Percentiles rank a stretch among this genome's conserved stretches.
Evolutionary conservation across 2,113 vertebrate species (phyloP).

Genomic region (Pica pica): DNA sequence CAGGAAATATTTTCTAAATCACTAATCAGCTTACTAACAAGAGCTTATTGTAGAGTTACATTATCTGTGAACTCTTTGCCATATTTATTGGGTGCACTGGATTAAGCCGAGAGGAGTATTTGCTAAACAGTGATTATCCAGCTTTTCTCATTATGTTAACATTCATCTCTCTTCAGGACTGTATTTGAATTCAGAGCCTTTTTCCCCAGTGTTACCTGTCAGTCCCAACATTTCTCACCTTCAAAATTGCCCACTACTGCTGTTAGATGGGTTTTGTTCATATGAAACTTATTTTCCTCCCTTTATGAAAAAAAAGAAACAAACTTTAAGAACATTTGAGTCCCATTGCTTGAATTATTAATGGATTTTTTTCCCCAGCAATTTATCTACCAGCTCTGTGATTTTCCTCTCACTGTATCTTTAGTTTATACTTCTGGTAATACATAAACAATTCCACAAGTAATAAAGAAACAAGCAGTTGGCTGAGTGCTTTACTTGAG

Average conservation of each 20-base stretch:
- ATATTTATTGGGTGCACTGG: not conserved
- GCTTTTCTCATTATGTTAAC: not conserved
- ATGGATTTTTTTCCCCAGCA: not conserved
- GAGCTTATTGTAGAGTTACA: not conserved
- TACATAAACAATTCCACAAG: not conserved
- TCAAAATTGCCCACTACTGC: not conserved
- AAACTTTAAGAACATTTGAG: not conserved
- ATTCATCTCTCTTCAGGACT: not conserved
- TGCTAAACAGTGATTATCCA: not conserved
- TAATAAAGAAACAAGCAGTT: conserved; percentile 10
- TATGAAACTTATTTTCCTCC: not conserved
- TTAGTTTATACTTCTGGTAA: conserved; percentile 7
- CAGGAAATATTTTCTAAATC: not conserved
- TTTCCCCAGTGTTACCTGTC: not conserved
- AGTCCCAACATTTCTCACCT: not conserved
- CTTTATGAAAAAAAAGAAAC: not conserved
- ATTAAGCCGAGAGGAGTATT: not conserved
- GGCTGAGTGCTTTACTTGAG: not conserved
- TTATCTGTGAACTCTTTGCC: not conserved
- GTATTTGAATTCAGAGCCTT: not conserved
- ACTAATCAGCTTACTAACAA: not conserved
- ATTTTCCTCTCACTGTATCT: not conserved
- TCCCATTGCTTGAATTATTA: conserved; percentile 31
- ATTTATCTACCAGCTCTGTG: not conserved
- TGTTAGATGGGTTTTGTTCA: not conserved